Percentiles rank a stretch among this genome's conserved stretches.
These are phyloP conservation scores for Anadara kagoshimensis DNA, from an alignment of 1,140 invertebrate genomes.

Conservation along the genomic window DNA sequence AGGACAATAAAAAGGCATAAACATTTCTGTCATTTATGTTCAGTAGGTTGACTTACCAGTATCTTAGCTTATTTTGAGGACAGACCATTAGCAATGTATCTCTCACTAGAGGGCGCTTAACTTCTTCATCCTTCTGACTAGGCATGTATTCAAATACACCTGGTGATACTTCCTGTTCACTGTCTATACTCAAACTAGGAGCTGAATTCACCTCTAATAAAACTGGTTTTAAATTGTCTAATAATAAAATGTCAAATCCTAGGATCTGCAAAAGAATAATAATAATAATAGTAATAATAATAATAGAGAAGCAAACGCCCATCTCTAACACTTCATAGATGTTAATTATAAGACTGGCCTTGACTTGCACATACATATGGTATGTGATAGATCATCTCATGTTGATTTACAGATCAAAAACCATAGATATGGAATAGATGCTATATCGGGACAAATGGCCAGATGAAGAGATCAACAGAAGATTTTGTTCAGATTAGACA, in stretches of 20 bases:
- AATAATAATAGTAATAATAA: constrained; percentile 3
- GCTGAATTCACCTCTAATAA: constrained; percentile 76
- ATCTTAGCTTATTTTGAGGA: constrained; percentile 56
- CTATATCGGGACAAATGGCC: too few relatives aligned
- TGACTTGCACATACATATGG: too few relatives aligned
- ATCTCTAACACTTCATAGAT: too few relatives aligned
- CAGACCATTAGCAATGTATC: constrained; percentile 67
- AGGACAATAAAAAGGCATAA: too few relatives aligned
- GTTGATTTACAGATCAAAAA: too few relatives aligned
- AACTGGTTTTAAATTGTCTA: constrained; percentile 72
- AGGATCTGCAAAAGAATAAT: constrained; percentile 70
- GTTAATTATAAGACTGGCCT: too few relatives aligned
- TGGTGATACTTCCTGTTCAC: constrained; percentile 65
- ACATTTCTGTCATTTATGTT: too few relatives aligned
- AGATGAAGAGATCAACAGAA: too few relatives aligned
- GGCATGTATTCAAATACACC: constrained; percentile 61
- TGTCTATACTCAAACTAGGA: constrained; percentile 75
- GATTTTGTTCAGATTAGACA: too few relatives aligned
- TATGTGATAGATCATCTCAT: too few relatives aligned
- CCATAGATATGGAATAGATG: too few relatives aligned
- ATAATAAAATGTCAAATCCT: constrained; percentile 75
- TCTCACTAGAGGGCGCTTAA: constrained; percentile 67
- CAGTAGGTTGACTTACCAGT: constrained; percentile 15
- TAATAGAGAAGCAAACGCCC: too few relatives aligned
- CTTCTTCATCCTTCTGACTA: constrained; percentile 70